Base-by-base conservation (phyloP, 2,797 vertebrate species). In the Nyctibius grandis region DNA sequence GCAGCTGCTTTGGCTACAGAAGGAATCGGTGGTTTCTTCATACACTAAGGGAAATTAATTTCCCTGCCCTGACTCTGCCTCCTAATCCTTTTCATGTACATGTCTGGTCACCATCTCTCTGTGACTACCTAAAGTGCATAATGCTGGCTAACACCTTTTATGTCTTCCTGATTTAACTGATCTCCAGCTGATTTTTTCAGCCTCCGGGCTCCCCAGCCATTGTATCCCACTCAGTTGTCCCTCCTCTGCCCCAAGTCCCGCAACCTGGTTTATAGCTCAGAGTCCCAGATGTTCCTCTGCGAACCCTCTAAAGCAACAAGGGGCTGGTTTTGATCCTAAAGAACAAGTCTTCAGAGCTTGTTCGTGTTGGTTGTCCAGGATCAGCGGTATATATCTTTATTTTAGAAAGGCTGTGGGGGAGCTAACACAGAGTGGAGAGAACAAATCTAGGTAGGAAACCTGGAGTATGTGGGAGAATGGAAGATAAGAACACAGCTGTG, bases 31-130 rank as follows among this genome's bases (percentile, higher is more conserved):
- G 67, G 53, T 89, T 92, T 92, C 75, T 88, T 91, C 65, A 61
- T 61, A 64, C 25, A 8, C 47, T 50, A 45, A 87, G 93, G 91
- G 91, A 96, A 95, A 91, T 95, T 82, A 68, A 83, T 94, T 94
- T 67, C 57, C 47, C 70, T 78, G 65, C 69, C 33, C 53, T 64
- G 76, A 79, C 77, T 60, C 60, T 86, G 68, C 40, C n/a, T 84
- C 74, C 85, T 51, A 89, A 26, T 96, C 83, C 47, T 90, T 93
- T 95, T 92, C 84, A 54, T 17, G 72, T 90, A 87, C 34, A 13
- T 47, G 48, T 81, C 73, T 91, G 86, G 90, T 90, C 10, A 38
- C 34, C 48, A 17, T 78, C 68, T 91, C 44, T 93, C 65, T 47
- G 38, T 91, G 84, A 78, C 76, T 85, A 59, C 75, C 29, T 80